Evolutionary conservation across 2,888 invertebrate genomes (phyloP), one percentile per base, ranked within the genome.

Genomic region (Itoplectis maculator): DNA sequence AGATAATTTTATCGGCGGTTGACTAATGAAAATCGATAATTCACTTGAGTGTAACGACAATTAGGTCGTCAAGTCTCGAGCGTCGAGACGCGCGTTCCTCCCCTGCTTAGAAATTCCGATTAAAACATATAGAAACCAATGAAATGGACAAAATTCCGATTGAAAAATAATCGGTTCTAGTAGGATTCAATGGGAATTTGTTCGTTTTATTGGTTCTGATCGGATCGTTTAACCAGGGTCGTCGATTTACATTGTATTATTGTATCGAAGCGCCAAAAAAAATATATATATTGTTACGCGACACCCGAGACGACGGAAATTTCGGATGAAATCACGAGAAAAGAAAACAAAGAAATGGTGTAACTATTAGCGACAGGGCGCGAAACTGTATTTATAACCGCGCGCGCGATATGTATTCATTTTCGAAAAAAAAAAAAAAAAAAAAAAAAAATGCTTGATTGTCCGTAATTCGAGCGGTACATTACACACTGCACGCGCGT

Each of bases 311-410:
- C 45, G 61, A 20, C 49, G 69, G 18, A 54, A 40, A 69, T 69
- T 77, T 35, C 37, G 15, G 29, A 76, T 40, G 18, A 45, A 45
- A 47, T 47, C 13, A 13, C 23, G 9, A 40, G 40, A 68, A 15
- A 23, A 15, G 37, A 51, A 18, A 13, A 37, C 6, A 45, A 35
- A 18, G 35, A 45, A 74, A 59, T n/a, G 49, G 6, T 61, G 65
- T 20, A 61, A 42, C 68, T 73, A 74, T 59, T 69, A 18, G 61
- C 15, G 23, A 61, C 54, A 66, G 51, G 49, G 65, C 75, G 79
- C 70, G 75, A 82, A 65, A 51, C 65, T 82, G 79, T 86, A 86
- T 86, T 86, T 85, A 86, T 86, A 85, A 69, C 37, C 49, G 75
- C 75, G 79, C 75, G 79, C 85, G 82, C 82, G 75, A 75, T 75